Evolutionary conservation across 1,140 invertebrate species (phyloP).

Genomic region (Aleiodes sp.): DNA sequence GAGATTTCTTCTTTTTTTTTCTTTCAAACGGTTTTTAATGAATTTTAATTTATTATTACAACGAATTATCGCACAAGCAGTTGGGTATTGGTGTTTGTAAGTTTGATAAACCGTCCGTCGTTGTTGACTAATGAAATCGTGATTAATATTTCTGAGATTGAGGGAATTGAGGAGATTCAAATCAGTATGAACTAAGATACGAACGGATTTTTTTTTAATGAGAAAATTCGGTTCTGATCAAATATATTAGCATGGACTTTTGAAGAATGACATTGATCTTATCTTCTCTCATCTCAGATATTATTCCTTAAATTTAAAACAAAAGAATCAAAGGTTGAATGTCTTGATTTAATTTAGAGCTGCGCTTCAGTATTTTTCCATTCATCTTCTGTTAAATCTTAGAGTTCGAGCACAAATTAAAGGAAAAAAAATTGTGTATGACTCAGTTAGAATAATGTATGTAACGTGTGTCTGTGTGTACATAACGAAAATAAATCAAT

Average conservation of each 20-base stretch:
- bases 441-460: background rate
- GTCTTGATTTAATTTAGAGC: conserved; percentile 5
- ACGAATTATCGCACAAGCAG: background rate
- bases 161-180: too few relatives aligned
- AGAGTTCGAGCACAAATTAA: background rate
- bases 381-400: background rate
- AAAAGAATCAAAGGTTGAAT: background rate
- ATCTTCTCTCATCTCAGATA: conserved; percentile 2
- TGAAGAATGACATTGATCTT: too few relatives aligned
- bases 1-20: background rate
- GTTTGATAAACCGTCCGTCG: conserved; percentile 17
- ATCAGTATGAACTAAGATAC: too few relatives aligned
- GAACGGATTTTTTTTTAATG: conserved; percentile 22
- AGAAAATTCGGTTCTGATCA: too few relatives aligned
- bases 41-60: background rate
- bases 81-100: background rate
- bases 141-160: background rate
- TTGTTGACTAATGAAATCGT: background rate
- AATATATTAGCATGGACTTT: too few relatives aligned
- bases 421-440: background rate
- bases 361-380: conserved; percentile 28
- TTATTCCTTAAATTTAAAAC: background rate
- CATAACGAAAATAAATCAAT: background rate
- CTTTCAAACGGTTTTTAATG: background rate
- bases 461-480: background rate